phyloP scores from a whole-genome alignment of 1,140 invertebrate species.

The Physella acuta region DNA sequence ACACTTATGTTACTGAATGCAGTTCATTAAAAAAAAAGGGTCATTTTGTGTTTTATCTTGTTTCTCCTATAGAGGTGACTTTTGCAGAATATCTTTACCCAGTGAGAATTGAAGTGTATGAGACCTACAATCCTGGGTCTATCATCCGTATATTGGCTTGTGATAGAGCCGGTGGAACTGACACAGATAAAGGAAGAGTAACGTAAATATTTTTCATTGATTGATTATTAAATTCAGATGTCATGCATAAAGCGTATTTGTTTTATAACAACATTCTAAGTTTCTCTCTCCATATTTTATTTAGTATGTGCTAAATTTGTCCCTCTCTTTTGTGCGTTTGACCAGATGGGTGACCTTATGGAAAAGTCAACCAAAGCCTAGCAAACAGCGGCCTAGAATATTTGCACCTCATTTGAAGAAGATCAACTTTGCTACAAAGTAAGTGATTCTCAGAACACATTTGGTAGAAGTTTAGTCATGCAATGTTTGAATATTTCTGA shows the following conservation, averaged over 20 bases:
- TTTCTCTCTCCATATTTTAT: no score
- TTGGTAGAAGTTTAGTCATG: background rate
- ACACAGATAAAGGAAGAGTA: constrained; percentile 51
- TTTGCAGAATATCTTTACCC: constrained; percentile 78
- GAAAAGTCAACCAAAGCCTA: constrained; percentile 71
- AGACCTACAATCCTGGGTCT: constrained; percentile 87
- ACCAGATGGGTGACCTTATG: constrained; percentile 74
- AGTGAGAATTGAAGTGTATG: constrained; percentile 76
- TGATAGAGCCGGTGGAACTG: constrained; percentile 44
- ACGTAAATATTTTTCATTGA: constrained; percentile 9
- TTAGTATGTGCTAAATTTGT: no score
- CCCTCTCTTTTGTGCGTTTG: constrained; percentile 22
- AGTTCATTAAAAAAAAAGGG: background rate
- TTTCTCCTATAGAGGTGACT: constrained; percentile 49
- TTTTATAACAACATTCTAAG: no score
- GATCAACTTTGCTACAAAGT: constrained; percentile 70
- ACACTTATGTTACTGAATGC: no score
- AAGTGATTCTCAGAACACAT: constrained; percentile 40
- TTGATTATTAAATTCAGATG: no score
- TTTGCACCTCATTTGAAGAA: constrained; percentile 74
- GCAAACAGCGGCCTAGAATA: constrained; percentile 69
- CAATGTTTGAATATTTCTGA: background rate
- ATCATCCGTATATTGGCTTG: constrained; percentile 80
- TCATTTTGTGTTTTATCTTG: background rate
- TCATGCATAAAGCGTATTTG: no score